Evolutionary conservation across 2,797 vertebrate species (phyloP).

Genomic region (Lepus townsendii): DNA sequence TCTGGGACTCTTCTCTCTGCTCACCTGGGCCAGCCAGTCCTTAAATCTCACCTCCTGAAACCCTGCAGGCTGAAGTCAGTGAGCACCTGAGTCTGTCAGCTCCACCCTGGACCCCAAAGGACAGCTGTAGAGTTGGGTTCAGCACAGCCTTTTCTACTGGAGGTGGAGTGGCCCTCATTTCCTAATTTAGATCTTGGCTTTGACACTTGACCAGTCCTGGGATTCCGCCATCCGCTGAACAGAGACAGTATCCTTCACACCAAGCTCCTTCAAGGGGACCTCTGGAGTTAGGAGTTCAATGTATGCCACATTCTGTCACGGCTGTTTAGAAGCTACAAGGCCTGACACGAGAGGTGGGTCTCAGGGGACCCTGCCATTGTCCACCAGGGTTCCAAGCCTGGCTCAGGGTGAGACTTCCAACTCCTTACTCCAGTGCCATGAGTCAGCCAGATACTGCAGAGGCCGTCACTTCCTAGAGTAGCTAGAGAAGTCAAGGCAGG

Average conservation of each 20-base stretch:
- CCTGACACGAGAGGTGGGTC: too few species aligned
- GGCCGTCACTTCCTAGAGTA: neutral
- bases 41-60: neutral
- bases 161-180: neutral
- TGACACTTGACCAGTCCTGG: too few species aligned
- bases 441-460: neutral
- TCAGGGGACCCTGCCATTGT: neutral
- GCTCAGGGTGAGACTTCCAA: neutral
- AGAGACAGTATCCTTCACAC: fast-evolving
- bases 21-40: neutral
- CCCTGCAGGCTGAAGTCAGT: neutral
- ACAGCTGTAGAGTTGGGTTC: neutral
- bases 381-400: neutral
- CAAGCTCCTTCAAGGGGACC: neutral
- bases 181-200: neutral
- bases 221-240: too few species aligned
- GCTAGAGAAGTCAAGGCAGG: neutral
- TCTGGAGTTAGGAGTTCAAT: neutral
- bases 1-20: neutral
- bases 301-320: neutral
- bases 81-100: neutral
- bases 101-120: neutral
- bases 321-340: too few species aligned
- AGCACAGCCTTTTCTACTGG: neutral
- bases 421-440: neutral